These are phyloP conservation scores for Drosophila anomalipes DNA, from an alignment of 2,888 invertebrate genomes.

Conservation along the genomic window DNA sequence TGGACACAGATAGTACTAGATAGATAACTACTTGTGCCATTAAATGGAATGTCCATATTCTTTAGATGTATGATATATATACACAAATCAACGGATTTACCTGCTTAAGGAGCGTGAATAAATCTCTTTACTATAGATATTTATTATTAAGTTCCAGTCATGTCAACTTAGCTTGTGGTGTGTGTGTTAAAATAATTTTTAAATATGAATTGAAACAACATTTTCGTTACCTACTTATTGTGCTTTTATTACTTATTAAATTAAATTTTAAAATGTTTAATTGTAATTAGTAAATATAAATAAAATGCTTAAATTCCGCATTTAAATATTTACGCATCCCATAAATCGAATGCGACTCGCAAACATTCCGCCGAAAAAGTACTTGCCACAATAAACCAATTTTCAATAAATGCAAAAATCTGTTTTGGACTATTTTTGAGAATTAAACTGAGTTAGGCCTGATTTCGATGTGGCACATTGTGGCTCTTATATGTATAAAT, in stretches of 20 bases:
- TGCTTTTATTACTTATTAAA: not conserved
- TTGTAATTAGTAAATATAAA: not conserved
- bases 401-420: not conserved
- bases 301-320: not conserved
- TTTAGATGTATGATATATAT: not conserved
- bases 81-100: not conserved
- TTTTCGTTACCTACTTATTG: not conserved
- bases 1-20: constrained; percentile 34
- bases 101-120: not conserved
- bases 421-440: not conserved
- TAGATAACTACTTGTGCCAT: constrained; percentile 7
- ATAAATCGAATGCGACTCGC: not conserved
- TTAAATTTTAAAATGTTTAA: not conserved
- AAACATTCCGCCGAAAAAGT: not conserved
- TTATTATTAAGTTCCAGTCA: not conserved
- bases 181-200: too few species aligned
- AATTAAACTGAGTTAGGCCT: not conserved
- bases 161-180: not conserved
- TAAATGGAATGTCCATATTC: not conserved
- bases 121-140: not conserved
- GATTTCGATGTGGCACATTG: too few species aligned
- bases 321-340: not conserved
- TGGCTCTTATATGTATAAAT: too few species aligned
- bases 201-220: not conserved
- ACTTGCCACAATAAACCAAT: not conserved